Evolutionary conservation across 2,797 vertebrate genomes (phyloP).

Genomic region (Muscicapa comitata): DNA sequence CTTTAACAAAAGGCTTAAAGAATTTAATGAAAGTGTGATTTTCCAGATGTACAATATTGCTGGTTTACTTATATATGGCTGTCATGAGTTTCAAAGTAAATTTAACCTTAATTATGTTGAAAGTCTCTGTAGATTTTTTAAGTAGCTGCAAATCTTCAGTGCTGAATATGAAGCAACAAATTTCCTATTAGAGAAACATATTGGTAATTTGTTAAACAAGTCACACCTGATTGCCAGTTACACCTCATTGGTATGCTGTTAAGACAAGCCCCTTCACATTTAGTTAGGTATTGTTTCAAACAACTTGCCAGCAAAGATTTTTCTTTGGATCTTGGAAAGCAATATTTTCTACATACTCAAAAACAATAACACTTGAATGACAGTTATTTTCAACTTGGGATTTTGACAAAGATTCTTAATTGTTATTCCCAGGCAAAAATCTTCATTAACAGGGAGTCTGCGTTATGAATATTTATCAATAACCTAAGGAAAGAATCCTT

Average conservation of each 20-base stretch:
- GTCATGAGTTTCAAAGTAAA: slow-evolving; percentile 55
- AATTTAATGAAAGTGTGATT: slow-evolving; percentile 28
- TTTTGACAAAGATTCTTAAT: slow-evolving; percentile 51
- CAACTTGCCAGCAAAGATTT: slow-evolving; percentile 26
- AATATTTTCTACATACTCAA: slow-evolving; percentile 20
- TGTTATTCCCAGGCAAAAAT: slow-evolving; percentile 56
- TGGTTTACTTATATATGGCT: slow-evolving; percentile 37
- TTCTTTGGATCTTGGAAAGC: slow-evolving; percentile 28
- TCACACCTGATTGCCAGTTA: slow-evolving; percentile 48
- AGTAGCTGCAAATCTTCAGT: slow-evolving; percentile 28
- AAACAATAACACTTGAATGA: slow-evolving; percentile 47
- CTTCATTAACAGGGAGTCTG: slow-evolving; percentile 41
- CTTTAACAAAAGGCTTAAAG: not conserved
- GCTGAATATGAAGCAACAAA: slow-evolving; percentile 32
- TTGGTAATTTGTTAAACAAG: slow-evolving; percentile 62
- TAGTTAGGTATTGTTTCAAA: slow-evolving; percentile 54
- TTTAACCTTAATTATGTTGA: slow-evolving; percentile 46
- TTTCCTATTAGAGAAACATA: slow-evolving; percentile 49
- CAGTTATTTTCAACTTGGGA: slow-evolving; percentile 44
- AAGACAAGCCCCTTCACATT: slow-evolving; percentile 45
- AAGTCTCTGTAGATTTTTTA: slow-evolving; percentile 44
- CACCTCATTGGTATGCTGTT: slow-evolving; percentile 55
- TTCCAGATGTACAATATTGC: not conserved
- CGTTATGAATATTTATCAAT: slow-evolving; percentile 60
- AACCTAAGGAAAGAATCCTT: slow-evolving; percentile 39